Evolutionary conservation across 2,113 vertebrate genomes (phyloP).

Genomic region (Orthonyx spaldingii): DNA sequence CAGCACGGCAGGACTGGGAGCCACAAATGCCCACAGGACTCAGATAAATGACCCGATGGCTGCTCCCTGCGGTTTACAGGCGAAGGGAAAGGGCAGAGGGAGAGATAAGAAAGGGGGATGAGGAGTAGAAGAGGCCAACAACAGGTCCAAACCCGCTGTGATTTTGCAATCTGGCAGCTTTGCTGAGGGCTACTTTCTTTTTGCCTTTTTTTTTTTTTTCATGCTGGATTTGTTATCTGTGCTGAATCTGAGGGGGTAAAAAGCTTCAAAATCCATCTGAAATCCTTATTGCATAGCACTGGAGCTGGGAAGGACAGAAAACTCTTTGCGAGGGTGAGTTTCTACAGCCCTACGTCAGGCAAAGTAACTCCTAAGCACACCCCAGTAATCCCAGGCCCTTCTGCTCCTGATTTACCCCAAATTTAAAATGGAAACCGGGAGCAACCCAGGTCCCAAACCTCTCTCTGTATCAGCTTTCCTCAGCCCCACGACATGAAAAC

Average conservation of each 20-base stretch:
- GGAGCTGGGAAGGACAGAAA: not conserved
- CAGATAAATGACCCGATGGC: not conserved
- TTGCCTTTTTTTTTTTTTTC: rapidly evolving
- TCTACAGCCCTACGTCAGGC: rapidly evolving
- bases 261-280: not conserved
- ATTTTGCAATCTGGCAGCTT: not conserved
- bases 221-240: not conserved
- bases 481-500: not conserved
- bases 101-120: conserved; percentile 41
- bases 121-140: not conserved
- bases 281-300: not conserved
- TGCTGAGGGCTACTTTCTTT: not conserved
- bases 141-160: not conserved
- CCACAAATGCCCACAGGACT: not conserved
- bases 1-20: not conserved
- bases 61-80: conserved; percentile 11
- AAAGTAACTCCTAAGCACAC: not conserved
- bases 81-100: conserved; percentile 27
- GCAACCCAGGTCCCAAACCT: not conserved
- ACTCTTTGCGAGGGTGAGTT: not conserved
- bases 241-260: not conserved
- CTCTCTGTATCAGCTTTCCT: not conserved
- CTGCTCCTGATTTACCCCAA: not conserved
- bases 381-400: not conserved
- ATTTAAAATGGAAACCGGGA: not conserved